These are phyloP conservation scores for Lytechinus pictus DNA, from an alignment of 35 echinoderm and acorn worm genomes.

Conservation along the genomic window DNA sequence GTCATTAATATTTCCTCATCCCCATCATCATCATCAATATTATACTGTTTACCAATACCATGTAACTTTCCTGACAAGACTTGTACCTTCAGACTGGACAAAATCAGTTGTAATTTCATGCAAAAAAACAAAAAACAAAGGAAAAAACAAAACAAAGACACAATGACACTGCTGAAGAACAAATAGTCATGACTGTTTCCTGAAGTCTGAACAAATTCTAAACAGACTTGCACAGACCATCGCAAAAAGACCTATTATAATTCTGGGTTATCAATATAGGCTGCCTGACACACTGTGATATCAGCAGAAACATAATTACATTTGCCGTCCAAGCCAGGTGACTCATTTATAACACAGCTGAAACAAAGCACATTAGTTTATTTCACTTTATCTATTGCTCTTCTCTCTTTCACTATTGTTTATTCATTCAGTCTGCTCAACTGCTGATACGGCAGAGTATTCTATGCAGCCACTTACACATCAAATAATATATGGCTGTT, in stretches of 20 bases:
- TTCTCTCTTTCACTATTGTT: not conserved
- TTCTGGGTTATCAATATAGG: not conserved
- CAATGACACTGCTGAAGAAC: not conserved
- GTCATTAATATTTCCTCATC: too few species aligned
- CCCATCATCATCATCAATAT: too few species aligned
- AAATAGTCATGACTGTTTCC: too few species aligned
- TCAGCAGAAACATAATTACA: slow-evolving; percentile 19
- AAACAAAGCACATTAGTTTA: not conserved
- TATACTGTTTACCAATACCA: too few species aligned
- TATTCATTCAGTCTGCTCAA: not conserved
- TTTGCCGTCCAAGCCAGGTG: not conserved
- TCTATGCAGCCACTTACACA: not conserved
- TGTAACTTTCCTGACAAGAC: too few species aligned
- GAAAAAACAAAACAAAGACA: not conserved
- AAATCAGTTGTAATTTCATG: too few species aligned
- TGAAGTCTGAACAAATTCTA: not conserved
- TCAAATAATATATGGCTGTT: not conserved
- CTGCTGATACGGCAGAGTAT: not conserved
- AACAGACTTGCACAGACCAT: not conserved
- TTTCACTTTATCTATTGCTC: slow-evolving; percentile 2
- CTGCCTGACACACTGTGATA: slow-evolving; percentile 8
- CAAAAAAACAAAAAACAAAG: not conserved
- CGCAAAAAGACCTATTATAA: not conserved
- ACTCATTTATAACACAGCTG: not conserved
- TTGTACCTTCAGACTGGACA: too few species aligned